Evolutionary conservation across 2,797 vertebrate genomes (phyloP).

Genomic region (Vultur gryphus): DNA sequence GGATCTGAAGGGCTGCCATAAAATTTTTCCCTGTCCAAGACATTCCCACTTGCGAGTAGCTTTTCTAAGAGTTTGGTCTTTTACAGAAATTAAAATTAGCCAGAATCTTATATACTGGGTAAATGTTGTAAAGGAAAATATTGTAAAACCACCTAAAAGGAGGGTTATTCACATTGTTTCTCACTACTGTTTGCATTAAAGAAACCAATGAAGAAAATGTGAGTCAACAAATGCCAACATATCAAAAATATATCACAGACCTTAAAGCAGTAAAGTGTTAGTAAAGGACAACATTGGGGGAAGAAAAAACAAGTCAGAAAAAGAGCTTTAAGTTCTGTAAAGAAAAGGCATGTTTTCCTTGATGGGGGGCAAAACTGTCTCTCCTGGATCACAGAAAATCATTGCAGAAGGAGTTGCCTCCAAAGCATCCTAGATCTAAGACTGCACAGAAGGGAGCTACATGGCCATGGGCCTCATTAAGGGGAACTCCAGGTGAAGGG

Average conservation of each 20-base stretch:
- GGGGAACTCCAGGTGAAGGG: neutral
- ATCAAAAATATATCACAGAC: neutral
- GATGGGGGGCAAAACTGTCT: neutral
- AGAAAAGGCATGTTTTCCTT: neutral
- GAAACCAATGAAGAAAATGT: neutral
- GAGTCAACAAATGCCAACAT: neutral
- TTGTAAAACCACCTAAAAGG: neutral
- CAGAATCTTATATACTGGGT: neutral
- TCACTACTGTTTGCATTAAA: neutral
- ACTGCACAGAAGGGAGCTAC: neutral
- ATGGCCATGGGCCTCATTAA: neutral
- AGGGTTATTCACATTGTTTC: neutral
- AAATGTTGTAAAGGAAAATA: neutral
- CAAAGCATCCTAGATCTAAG: neutral
- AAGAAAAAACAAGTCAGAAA: neutral
- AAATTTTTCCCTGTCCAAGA: neutral
- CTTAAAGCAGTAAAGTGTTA: neutral
- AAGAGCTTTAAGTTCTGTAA: neutral
- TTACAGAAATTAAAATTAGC: neutral
- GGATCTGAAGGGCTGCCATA: neutral
- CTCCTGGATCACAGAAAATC: neutral
- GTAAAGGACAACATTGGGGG: neutral
- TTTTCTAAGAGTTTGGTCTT: neutral
- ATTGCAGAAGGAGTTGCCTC: neutral
- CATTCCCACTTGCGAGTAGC: neutral